A percentile compares a stretch with the other conserved stretches of the same genome.
phyloP scores from a whole-genome alignment of 2,113 vertebrate genomes.

The Hipposideros armiger region DNA sequence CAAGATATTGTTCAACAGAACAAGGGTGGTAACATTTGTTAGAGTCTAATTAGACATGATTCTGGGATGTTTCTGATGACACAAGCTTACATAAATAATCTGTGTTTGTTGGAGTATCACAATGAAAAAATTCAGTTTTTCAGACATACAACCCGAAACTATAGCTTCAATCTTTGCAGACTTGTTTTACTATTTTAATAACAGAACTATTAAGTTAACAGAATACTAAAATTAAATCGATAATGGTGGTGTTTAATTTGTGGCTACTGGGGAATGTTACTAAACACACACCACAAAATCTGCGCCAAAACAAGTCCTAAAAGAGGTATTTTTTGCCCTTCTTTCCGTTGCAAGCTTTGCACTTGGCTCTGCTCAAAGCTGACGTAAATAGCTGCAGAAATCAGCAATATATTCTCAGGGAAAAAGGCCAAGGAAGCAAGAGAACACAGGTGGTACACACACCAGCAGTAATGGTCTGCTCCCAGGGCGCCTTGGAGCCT shows the following conservation, averaged over 20 bases:
- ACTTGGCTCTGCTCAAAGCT: neutral
- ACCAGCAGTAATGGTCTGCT: neutral
- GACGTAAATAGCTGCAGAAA: constrained; percentile 3
- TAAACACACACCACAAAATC: constrained; percentile 18
- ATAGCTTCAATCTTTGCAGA: neutral
- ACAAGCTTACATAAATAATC: constrained; percentile 27
- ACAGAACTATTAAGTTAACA: neutral
- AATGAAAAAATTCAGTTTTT: neutral
- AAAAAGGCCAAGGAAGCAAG: neutral
- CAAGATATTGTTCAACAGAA: constrained; percentile 57
- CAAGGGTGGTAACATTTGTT: constrained; percentile 48
- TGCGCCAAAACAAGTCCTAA: neutral
- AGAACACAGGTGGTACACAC: neutral
- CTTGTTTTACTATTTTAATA: constrained; percentile 27
- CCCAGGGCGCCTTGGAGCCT: neutral
- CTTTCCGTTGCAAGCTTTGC: neutral
- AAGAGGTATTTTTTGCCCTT: neutral
- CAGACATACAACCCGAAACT: neutral
- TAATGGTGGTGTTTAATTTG: neutral
- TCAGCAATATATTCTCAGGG: neutral
- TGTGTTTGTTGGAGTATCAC: neutral
- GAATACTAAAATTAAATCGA: neutral
- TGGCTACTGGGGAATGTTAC: neutral
- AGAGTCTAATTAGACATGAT: constrained; percentile 49
- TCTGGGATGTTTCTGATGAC: constrained; percentile 50